Percentiles rank a stretch among this genome's conserved stretches.
Conservation (phyloP, 2,113 vertebrate species). For the Dryoscopus gambensis region DNA sequence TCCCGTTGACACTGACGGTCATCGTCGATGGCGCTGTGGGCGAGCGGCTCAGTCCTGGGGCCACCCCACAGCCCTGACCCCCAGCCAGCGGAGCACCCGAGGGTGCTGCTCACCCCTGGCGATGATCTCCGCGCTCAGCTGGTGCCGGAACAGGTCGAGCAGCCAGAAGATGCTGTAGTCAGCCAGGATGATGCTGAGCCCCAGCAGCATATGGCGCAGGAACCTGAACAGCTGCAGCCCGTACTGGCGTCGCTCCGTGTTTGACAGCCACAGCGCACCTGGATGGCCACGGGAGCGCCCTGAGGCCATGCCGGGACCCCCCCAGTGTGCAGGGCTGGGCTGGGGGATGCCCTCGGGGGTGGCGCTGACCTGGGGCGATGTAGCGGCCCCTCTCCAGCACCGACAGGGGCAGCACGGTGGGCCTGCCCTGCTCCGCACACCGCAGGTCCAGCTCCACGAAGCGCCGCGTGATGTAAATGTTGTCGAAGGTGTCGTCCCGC, state of each 20-base stretch:
- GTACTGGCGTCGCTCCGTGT: constrained; percentile 47
- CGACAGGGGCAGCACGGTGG: constrained; percentile 78
- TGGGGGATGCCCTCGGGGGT: rapidly evolving
- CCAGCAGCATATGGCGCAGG: constrained; percentile 67
- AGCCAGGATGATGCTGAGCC: constrained; percentile 71
- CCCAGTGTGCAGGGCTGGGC: rapidly evolving
- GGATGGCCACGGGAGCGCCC: rapidly evolving
- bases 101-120: constrained; percentile 70
- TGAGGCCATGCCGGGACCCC: rapidly evolving
- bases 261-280: constrained; percentile 69
- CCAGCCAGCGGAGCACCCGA: not conserved
- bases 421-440: constrained; percentile 49
- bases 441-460: constrained; percentile 76
- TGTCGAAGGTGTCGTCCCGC: constrained; percentile 77
- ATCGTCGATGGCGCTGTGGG: constrained; percentile 72
- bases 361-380: constrained; percentile 73
- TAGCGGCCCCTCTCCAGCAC: constrained; percentile 71
- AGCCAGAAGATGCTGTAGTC: constrained; percentile 90
- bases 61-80: not conserved
- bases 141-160: constrained; percentile 80
- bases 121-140: constrained; percentile 75
- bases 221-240: constrained; percentile 47
- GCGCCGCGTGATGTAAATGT: constrained; percentile 79
- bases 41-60: not conserved
- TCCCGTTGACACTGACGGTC: constrained; percentile 73